Conservation (phyloP, 2,888 invertebrate genomes). For the Acleris holmiana region DNA sequence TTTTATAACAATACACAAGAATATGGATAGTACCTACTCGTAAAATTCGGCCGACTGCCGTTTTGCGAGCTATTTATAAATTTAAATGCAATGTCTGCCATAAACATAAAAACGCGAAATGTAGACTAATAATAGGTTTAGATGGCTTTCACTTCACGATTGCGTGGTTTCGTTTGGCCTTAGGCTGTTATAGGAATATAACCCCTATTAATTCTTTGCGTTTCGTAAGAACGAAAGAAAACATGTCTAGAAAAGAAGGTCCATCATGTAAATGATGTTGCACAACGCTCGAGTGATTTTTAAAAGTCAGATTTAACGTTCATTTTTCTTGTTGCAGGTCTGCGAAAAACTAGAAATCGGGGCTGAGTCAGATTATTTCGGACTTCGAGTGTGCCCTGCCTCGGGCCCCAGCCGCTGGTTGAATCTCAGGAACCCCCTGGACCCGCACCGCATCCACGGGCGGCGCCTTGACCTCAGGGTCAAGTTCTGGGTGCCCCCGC, state of each 20-base stretch:
- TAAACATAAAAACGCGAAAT: conserved; percentile 38
- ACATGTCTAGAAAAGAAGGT: not conserved
- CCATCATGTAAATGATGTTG: conserved; percentile 3
- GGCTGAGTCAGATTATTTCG: conserved; percentile 95
- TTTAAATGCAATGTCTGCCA: conserved; percentile 25
- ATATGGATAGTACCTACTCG: too few species aligned
- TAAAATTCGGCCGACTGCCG: not conserved
- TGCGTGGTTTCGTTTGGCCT: conserved; percentile 19
- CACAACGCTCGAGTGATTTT: not conserved
- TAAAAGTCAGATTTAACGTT: conserved; percentile 1
- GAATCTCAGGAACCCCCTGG: conserved; percentile 92
- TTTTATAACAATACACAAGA: too few species aligned
- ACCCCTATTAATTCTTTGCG: not conserved
- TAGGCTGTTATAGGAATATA: conserved; percentile 2
- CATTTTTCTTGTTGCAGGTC: conserved; percentile 84
- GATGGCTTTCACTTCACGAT: conserved; percentile 42
- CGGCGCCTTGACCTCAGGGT: conserved; percentile 89
- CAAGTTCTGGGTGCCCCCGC: conserved; percentile 96
- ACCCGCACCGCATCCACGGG: conserved; percentile 88
- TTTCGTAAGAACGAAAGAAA: conserved; percentile 20
- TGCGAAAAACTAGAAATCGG: conserved; percentile 93
- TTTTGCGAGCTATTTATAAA: conserved; percentile 29
- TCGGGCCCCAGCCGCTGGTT: conserved; percentile 92
- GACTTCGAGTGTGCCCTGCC: conserved; percentile 86
- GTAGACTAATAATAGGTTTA: conserved; percentile 42